Percentiles rank a stretch among this genome's conserved stretches.
phyloP scores from a whole-genome alignment of 2,113 vertebrate genomes.

The Hippopotamus amphibius region DNA sequence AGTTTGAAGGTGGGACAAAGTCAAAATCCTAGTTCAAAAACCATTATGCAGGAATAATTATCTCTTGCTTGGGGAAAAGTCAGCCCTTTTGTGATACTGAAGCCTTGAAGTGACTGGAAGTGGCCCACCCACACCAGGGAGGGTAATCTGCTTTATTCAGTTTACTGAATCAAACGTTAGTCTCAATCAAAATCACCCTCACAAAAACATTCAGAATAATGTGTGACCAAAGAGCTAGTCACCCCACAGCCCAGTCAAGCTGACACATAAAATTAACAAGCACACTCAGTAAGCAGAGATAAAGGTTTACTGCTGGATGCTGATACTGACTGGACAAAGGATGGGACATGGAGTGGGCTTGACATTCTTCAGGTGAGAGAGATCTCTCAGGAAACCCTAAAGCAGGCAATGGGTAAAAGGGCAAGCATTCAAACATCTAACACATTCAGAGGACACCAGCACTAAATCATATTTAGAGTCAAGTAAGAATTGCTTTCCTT shows the following conservation, averaged over 20 bases:
- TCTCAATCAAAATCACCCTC: background rate
- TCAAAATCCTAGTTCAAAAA: background rate
- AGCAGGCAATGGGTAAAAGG: background rate
- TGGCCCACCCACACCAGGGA: background rate
- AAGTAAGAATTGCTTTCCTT: background rate
- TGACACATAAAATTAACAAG: background rate
- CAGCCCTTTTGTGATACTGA: background rate
- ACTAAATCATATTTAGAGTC: background rate
- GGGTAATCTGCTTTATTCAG: background rate
- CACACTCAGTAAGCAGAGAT: background rate
- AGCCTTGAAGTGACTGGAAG: background rate
- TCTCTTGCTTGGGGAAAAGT: background rate
- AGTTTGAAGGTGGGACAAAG: background rate
- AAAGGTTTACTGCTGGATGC: background rate
- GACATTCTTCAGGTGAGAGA: background rate
- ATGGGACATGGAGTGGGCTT: rapidly evolving
- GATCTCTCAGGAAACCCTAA: background rate
- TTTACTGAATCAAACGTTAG: background rate
- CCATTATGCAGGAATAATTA: background rate
- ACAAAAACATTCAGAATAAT: background rate
- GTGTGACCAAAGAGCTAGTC: background rate
- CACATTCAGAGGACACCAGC: background rate
- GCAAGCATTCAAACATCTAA: background rate
- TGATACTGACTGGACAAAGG: background rate
- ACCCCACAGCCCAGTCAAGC: background rate